phyloP scores from a whole-genome alignment of 2,888 invertebrate species.

The Abscondita cerata region DNA sequence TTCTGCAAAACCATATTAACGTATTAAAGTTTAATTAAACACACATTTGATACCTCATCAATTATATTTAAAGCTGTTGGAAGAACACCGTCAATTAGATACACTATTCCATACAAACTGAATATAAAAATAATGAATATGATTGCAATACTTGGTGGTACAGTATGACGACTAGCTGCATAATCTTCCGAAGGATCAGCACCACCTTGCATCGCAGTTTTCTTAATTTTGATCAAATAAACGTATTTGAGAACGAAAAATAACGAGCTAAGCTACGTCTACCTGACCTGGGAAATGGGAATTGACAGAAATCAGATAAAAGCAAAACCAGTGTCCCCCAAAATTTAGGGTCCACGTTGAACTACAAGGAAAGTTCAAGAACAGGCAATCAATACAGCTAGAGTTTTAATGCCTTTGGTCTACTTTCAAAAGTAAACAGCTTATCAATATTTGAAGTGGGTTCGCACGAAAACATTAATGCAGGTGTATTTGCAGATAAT shows the following conservation, averaged over 20 bases:
- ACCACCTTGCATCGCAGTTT: conserved; percentile 1
- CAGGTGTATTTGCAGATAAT: too few relatives aligned
- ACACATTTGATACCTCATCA: conserved; percentile 29
- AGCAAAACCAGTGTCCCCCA: background rate
- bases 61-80: conserved; percentile 28
- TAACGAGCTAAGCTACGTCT: background rate
- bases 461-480: too few relatives aligned
- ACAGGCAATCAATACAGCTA: too few relatives aligned
- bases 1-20: conserved; percentile 1
- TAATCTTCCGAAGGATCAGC: conserved; percentile 11
- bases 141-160: conserved; percentile 26
- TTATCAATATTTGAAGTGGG: too few relatives aligned
- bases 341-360: background rate
- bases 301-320: conserved; percentile 11
- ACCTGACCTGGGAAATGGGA: background rate
- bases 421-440: too few relatives aligned
- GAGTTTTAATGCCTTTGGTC: too few relatives aligned
- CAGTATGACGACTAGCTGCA: conserved; percentile 16
- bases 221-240: too few relatives aligned
- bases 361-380: too few relatives aligned
- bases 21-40: conserved; percentile 3
- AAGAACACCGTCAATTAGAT: conserved; percentile 25
- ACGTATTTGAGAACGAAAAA: too few relatives aligned
- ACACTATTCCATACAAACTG: conserved; percentile 29
- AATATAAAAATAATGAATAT: conserved; percentile 27